Conservation (phyloP, 2,888 invertebrate species). For the Dilophus febrilis region DNA sequence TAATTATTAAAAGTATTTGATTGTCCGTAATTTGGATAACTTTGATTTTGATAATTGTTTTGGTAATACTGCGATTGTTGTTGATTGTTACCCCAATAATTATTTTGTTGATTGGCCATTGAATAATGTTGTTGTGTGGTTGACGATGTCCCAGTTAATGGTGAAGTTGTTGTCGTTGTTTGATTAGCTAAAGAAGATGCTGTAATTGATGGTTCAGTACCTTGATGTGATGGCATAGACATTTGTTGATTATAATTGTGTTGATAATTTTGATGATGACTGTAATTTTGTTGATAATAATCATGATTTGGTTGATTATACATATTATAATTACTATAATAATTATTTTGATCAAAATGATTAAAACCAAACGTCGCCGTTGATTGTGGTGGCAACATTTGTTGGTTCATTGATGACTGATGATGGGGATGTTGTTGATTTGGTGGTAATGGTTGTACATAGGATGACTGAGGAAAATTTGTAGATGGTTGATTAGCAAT, state of each 20-base stretch:
- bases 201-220: not conserved
- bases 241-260: constrained; percentile 15
- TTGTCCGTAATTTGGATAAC: constrained; percentile 28
- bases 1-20: constrained; percentile 1
- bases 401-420: constrained; percentile 9
- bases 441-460: constrained; percentile 3
- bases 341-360: constrained; percentile 22
- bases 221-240: constrained; percentile 15
- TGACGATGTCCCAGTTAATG: too few species aligned
- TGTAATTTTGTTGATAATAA: constrained; percentile 16
- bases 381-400: constrained; percentile 8
- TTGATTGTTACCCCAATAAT: constrained; percentile 31
- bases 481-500: too few species aligned
- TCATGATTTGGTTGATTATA: constrained; percentile 9
- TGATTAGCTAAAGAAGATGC: too few species aligned
- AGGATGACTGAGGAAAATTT: not conserved
- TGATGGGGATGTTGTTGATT: not conserved
- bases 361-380: constrained; percentile 20
- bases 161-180: too few species aligned
- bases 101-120: constrained; percentile 20
- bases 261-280: constrained; percentile 16
- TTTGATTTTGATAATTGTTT: constrained; percentile 24
- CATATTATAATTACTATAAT: constrained; percentile 24
- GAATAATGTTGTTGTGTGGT: not conserved
- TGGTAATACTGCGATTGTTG: constrained; percentile 35